These are phyloP conservation scores for Chaetoderma sp. DNA, from an alignment of 2,888 invertebrate species.

Conservation along the genomic window DNA sequence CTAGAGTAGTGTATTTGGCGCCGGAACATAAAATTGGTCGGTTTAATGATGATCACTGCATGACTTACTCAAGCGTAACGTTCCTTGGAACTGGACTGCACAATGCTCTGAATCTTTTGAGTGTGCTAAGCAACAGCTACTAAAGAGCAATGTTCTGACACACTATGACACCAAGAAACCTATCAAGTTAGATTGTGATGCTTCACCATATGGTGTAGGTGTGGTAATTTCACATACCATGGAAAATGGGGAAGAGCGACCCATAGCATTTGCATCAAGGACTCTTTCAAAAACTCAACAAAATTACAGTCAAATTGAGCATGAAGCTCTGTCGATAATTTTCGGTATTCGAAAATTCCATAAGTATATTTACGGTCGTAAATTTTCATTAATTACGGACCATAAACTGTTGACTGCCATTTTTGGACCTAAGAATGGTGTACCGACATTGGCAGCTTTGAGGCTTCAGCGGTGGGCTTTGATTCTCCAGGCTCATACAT, in stretches of 20 bases:
- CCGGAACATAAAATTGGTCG: too few relatives aligned
- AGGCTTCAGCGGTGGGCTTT: slow-evolving; percentile 60
- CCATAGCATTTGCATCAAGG: slow-evolving; percentile 33
- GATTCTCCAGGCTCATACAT: slow-evolving; percentile 19
- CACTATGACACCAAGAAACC: slow-evolving; percentile 44
- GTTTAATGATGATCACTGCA: too few relatives aligned
- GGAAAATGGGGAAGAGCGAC: slow-evolving; percentile 28
- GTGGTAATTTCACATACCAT: slow-evolving; percentile 36
- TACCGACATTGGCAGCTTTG: slow-evolving; percentile 56
- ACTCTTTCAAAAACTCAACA: slow-evolving; percentile 24
- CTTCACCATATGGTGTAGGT: slow-evolving; percentile 59
- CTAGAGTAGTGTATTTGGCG: too few relatives aligned
- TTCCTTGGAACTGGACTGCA: slow-evolving; percentile 28
- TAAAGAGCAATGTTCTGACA: slow-evolving; percentile 36
- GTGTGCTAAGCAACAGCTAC: slow-evolving; percentile 37
- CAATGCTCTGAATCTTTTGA: slow-evolving; percentile 33
- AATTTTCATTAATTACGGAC: slow-evolving; percentile 31
- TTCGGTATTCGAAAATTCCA: slow-evolving; percentile 31
- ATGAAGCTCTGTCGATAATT: slow-evolving; percentile 30
- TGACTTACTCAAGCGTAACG: slow-evolving; percentile 15
- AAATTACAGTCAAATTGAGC: slow-evolving; percentile 38
- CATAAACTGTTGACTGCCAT: slow-evolving; percentile 31
- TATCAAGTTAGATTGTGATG: slow-evolving; percentile 64
- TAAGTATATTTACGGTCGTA: slow-evolving; percentile 32
- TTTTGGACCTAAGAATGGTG: slow-evolving; percentile 32